Conservation (phyloP, 2,113 vertebrate species). For the Amphiprion ocellaris region DNA sequence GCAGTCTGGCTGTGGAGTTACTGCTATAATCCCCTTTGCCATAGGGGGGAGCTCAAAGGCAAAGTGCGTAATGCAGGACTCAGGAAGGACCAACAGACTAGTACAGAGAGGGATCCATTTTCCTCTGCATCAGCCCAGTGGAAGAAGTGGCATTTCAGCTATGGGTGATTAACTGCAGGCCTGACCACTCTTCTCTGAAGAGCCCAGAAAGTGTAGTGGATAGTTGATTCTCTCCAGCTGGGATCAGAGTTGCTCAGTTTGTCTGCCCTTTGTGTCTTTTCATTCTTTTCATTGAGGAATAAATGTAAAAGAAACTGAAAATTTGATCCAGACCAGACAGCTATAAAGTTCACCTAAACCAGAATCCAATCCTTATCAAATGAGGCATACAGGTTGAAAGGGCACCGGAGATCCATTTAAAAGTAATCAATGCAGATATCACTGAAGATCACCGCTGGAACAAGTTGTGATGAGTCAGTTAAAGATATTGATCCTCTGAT, state of each 20-base stretch:
- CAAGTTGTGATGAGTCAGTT: constrained; percentile 71
- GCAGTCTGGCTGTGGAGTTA: constrained; percentile 16
- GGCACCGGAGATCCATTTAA: constrained; percentile 44
- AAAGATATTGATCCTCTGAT: constrained; percentile 70
- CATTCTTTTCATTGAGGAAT: constrained; percentile 9
- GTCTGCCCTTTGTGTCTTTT: neutral
- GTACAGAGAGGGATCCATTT: constrained; percentile 34
- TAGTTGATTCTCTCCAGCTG: neutral
- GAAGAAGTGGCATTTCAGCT: constrained; percentile 7
- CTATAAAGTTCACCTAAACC: constrained; percentile 3
- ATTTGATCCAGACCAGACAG: neutral
- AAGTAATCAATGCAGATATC: constrained; percentile 62
- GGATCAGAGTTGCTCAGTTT: neutral
- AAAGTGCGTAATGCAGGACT: constrained; percentile 59
- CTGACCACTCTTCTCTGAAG: neutral
- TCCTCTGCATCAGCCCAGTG: constrained; percentile 17
- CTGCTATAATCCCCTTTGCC: constrained; percentile 69
- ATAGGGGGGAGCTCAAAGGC: constrained; percentile 81
- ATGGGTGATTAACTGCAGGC: neutral
- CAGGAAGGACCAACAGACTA: constrained; percentile 38
- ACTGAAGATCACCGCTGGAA: constrained; percentile 53
- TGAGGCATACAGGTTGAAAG: constrained; percentile 43
- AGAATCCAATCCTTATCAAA: constrained; percentile 23
- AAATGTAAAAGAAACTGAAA: constrained; percentile 5
- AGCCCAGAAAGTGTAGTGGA: neutral